Evolutionary conservation across 2,113 vertebrate genomes (phyloP).

Genomic region (Gallinago media): DNA sequence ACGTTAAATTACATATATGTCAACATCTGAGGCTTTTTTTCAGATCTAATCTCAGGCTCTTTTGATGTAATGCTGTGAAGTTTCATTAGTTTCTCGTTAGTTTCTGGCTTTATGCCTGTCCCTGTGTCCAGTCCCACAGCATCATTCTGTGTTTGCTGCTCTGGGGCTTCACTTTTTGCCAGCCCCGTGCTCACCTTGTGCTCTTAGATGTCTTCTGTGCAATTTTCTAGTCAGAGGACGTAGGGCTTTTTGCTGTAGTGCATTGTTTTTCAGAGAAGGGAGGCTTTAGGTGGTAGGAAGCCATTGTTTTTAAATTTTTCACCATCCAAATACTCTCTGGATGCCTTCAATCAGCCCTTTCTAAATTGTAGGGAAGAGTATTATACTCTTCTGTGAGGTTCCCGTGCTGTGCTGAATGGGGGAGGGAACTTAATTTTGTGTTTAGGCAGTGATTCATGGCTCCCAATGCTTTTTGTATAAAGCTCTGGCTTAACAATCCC

Average conservation of each 20-base stretch:
- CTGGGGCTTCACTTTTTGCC: background rate
- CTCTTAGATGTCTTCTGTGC: background rate
- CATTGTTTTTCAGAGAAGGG: background rate
- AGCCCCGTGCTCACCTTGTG: background rate
- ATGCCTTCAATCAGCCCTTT: background rate
- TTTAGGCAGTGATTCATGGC: background rate
- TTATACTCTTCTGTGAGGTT: background rate
- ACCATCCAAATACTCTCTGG: background rate
- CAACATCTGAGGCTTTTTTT: background rate
- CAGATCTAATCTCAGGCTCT: background rate
- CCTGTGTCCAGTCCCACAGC: fast-evolving
- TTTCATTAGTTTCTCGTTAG: background rate
- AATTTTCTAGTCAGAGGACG: background rate
- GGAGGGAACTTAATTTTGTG: background rate
- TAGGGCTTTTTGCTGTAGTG: fast-evolving
- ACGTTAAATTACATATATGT: background rate
- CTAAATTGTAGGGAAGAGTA: background rate
- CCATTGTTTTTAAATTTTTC: background rate
- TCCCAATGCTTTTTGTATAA: background rate
- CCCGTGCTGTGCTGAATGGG: background rate
- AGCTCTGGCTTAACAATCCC: background rate
- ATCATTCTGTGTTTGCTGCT: background rate
- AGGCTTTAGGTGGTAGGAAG: background rate
- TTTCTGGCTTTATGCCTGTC: background rate
- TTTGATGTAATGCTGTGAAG: background rate